Evolutionary conservation across 2,113 vertebrate species (phyloP), one percentile per base, ranked within the genome.

Genomic region (Ranitomeya imitator): DNA sequence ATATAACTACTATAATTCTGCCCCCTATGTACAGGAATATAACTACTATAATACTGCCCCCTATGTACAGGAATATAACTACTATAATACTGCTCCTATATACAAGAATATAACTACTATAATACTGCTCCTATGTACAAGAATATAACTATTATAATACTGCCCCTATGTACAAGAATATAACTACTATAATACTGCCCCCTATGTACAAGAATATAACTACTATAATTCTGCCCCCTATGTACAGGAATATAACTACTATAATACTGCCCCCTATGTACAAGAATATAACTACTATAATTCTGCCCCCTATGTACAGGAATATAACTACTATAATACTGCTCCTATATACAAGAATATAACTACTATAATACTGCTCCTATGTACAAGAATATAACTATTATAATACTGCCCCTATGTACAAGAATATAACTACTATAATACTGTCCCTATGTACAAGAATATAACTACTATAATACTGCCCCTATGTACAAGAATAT

Each of bases 391-490:
- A 31, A 31, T 31, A 31, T 31, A 31, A 31, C 26, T 31, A 31
- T 2, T 31, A 31, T 31, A 31, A 31, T 31, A 31, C 26, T 31
- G 26, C 26, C 26, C 26, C 26, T 31, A 31, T 31, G 26, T 31
- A 31, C 26, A 31, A 31, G n/a, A 12, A 26, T 69, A 69, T 69
- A 69, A 69, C 65, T 69, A 69, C 65, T 69, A 69, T 69, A 69
- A 69, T 69, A 69, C 65, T 69, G n/a, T 21, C 3, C 65, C 65
- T 19, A 61, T 61, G 18, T 61, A 61, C 65, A 69, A 69, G 65
- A 69, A 69, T 69, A 69, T 69, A 69, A 69, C 65, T 69, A 69
- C 65, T 69, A 69, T 69, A 69, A 69, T 23, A 69, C 65, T 69
- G 65, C 65, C 23, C 65, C 21, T 69, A 69, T 69, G 8, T 69